These are phyloP conservation scores for Clarias macrocephalus DNA, from an alignment of 2,113 vertebrate species.

Conservation along the genomic window DNA sequence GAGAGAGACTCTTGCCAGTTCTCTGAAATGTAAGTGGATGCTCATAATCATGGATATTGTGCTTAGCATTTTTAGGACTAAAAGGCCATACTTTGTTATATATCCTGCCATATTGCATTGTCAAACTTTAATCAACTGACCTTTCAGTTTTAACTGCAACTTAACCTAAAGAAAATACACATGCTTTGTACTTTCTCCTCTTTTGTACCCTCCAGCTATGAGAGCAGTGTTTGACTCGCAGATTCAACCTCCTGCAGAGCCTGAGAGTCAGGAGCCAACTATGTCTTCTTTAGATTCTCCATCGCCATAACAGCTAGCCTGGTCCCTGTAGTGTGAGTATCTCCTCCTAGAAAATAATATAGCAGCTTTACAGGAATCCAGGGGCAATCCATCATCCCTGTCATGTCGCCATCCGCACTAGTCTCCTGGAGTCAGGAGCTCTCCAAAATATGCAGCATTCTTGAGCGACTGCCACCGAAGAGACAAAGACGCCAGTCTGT, in stretches of 20 bases:
- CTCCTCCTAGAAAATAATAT: neutral
- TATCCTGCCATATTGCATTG: neutral
- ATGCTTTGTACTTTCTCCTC: conserved; percentile 6
- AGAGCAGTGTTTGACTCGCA: conserved; percentile 84
- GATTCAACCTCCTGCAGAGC: conserved; percentile 76
- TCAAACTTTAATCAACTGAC: neutral
- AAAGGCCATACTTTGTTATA: neutral
- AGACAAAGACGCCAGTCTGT: neutral
- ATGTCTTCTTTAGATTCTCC: conserved; percentile 71
- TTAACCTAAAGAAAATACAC: neutral
- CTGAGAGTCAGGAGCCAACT: conserved; percentile 76
- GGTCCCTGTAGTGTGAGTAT: conserved; percentile 86
- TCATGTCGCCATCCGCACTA: neutral
- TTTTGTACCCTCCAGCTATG: conserved; percentile 57
- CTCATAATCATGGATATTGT: neutral
- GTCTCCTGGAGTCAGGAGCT: neutral
- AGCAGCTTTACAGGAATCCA: neutral
- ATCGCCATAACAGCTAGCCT: conserved; percentile 72
- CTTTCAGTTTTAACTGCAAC: neutral
- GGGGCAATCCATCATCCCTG: neutral
- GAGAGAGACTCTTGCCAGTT: conserved; percentile 77
- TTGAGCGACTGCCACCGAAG: conserved; percentile 16
- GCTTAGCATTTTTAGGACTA: neutral
- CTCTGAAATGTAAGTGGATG: conserved; percentile 78
- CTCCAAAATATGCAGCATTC: conserved; percentile 32